These are phyloP conservation scores for Chloebia gouldiae DNA, from an alignment of 2,113 vertebrate genomes.

Conservation along the genomic window DNA sequence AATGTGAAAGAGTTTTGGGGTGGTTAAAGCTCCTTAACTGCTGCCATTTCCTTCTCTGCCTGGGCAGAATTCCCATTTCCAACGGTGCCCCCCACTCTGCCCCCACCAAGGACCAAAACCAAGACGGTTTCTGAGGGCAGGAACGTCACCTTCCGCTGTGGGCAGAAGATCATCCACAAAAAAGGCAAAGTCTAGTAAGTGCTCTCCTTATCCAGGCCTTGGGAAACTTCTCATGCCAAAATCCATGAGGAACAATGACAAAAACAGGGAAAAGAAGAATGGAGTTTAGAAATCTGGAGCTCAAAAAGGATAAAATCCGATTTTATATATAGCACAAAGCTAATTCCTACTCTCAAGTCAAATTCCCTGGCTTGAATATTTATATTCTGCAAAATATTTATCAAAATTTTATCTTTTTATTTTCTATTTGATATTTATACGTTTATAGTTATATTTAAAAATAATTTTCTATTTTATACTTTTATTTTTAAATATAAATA, in stretches of 20 bases:
- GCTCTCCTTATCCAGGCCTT: background rate
- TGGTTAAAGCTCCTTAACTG: background rate
- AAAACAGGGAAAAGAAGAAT: accelerated
- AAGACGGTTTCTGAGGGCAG: constrained; percentile 89
- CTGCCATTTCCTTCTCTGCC: background rate
- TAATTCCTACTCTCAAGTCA: background rate
- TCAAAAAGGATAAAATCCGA: background rate
- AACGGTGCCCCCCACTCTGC: constrained; percentile 80
- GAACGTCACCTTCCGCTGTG: constrained; percentile 92
- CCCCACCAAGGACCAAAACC: constrained; percentile 88
- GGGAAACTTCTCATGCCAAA: background rate
- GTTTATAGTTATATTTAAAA: background rate
- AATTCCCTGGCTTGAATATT: background rate
- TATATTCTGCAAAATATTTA: background rate
- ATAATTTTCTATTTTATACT: background rate
- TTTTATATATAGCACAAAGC: background rate
- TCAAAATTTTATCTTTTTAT: background rate
- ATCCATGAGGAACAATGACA: background rate
- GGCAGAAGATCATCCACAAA: constrained; percentile 92
- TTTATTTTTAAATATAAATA: background rate
- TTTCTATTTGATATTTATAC: background rate
- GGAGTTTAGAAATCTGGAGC: background rate
- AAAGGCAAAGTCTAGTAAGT: constrained; percentile 97
- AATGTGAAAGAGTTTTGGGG: background rate
- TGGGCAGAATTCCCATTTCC: constrained; percentile 90